A percentile compares a stretch with the other conserved stretches of the same genome.
Evolutionary conservation across 2,797 vertebrate genomes (phyloP).

Genomic region (Geotrypetes seraphini): DNA sequence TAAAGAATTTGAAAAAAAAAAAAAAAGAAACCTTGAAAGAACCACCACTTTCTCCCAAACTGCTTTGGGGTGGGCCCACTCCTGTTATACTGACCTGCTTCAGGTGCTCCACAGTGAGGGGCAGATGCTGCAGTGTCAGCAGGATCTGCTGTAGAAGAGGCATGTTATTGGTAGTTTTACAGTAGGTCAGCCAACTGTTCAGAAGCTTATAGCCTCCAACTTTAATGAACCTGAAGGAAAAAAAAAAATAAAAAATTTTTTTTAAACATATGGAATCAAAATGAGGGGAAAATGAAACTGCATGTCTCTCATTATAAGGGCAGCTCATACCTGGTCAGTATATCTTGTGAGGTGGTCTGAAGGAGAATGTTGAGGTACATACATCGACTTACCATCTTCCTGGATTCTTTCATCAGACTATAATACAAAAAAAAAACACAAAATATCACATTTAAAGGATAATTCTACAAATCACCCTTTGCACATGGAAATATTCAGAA

Average conservation of each 20-base stretch:
- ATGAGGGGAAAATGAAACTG: no score
- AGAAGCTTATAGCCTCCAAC: slow-evolving; percentile 86
- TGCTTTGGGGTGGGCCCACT: neutral
- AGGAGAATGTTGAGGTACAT: slow-evolving; percentile 90
- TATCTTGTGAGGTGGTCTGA: slow-evolving; percentile 79
- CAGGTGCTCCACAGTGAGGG: slow-evolving; percentile 87
- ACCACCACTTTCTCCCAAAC: neutral
- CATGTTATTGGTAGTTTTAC: slow-evolving; percentile 79
- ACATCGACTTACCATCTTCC: slow-evolving; percentile 91
- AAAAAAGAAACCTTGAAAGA: no score
- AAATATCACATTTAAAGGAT: no score
- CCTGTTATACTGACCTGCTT: slow-evolving; percentile 85
- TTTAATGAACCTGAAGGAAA: slow-evolving; percentile 70
- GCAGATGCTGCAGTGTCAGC: slow-evolving; percentile 83
- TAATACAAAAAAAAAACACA: neutral
- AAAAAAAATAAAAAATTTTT: neutral
- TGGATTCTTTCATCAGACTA: slow-evolving; percentile 89
- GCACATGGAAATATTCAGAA: no score
- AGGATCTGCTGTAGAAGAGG: slow-evolving; percentile 86
- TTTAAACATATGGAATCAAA: no score
- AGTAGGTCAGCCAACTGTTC: slow-evolving; percentile 85
- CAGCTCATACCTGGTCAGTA: slow-evolving; percentile 73
- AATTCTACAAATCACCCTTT: no score
- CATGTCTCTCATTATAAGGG: no score
- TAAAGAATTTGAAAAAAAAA: no score